These are phyloP conservation scores for Chiloscyllium plagiosum DNA, from an alignment of 2,113 vertebrate genomes.

Conservation along the genomic window DNA sequence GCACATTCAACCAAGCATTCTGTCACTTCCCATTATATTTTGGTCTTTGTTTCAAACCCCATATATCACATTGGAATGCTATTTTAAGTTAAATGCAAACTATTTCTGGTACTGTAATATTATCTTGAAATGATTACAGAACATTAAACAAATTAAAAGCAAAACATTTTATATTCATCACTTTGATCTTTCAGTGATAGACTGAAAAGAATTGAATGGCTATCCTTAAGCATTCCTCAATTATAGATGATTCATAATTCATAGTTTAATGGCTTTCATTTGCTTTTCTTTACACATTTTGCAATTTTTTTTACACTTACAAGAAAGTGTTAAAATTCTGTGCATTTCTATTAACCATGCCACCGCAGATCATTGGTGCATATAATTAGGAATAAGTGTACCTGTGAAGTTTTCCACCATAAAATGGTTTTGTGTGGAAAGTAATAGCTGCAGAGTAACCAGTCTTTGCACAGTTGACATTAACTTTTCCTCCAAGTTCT, in stretches of 20 bases:
- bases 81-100: not conserved
- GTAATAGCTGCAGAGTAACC: constrained; percentile 92
- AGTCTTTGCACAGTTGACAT: constrained; percentile 79
- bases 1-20: not conserved
- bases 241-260: not conserved
- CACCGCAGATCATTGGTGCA: not conserved
- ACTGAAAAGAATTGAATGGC: not conserved
- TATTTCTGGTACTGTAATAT: not conserved
- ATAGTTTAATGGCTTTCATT: not conserved
- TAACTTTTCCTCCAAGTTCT: constrained; percentile 92
- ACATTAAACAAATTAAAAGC: not conserved
- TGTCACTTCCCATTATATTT: not conserved
- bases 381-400: constrained; percentile 43
- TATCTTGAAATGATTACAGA: not conserved
- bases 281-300: not conserved
- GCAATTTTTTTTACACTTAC: not conserved
- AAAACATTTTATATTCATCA: not conserved
- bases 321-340: not conserved
- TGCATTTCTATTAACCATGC: not conserved
- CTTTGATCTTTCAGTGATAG: not conserved
- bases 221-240: not conserved
- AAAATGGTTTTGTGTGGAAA: constrained; percentile 97
- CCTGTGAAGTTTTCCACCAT: constrained; percentile 92
- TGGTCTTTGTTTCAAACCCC: not conserved
- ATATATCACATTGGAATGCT: not conserved